Conservation (phyloP, 2,797 vertebrate species). For the Bucorvus abyssinicus region DNA sequence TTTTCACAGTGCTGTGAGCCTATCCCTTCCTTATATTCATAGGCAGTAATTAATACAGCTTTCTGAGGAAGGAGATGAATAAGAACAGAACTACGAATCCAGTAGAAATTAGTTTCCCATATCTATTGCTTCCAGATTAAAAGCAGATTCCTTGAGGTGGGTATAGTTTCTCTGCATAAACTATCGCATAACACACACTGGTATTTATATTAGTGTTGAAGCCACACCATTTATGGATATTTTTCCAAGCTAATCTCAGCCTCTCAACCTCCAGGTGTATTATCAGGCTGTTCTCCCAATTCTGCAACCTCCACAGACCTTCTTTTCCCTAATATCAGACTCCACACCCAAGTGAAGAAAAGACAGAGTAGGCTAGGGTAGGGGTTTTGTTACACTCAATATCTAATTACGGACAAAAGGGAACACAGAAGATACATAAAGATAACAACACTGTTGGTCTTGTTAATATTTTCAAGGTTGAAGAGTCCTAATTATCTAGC, state of each 20-base stretch:
- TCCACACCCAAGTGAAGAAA: background rate
- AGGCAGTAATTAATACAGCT: background rate
- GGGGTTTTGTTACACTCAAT: background rate
- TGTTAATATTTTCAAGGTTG: background rate
- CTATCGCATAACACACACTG: background rate
- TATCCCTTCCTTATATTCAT: background rate
- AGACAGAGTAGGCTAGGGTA: background rate
- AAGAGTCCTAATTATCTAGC: background rate
- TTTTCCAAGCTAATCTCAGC: background rate
- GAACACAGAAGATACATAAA: background rate
- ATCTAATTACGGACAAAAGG: background rate
- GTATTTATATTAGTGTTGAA: background rate
- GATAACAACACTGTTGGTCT: background rate
- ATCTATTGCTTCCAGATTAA: background rate
- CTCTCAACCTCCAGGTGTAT: background rate
- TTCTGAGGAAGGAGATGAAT: background rate
- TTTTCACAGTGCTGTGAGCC: background rate
- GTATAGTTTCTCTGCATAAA: background rate
- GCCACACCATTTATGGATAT: fast-evolving
- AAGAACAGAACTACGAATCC: background rate
- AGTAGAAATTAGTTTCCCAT: background rate
- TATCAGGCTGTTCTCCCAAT: background rate
- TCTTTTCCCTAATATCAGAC: background rate
- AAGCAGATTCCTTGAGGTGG: background rate
- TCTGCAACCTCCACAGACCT: background rate